These are phyloP conservation scores for Perdita meconis DNA, from an alignment of 2,888 invertebrate species.

Conservation along the genomic window DNA sequence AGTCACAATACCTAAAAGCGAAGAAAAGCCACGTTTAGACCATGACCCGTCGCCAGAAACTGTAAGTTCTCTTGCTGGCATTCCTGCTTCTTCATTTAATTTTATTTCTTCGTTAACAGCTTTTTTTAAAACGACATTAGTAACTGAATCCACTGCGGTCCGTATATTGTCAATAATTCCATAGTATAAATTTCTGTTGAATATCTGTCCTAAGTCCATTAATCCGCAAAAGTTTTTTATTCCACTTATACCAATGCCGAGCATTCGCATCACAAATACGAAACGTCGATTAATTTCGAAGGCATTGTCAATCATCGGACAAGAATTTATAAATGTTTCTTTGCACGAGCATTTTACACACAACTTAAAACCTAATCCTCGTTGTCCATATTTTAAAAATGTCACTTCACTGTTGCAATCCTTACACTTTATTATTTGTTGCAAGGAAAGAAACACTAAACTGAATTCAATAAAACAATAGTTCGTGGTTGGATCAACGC, in stretches of 20 bases:
- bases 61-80: not conserved
- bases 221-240: not conserved
- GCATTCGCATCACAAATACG: not conserved
- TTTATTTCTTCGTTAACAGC: not conserved
- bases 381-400: not conserved
- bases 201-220: not conserved
- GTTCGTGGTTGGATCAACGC: not conserved
- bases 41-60: not conserved
- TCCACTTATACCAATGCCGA: not conserved
- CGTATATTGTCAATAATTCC: not conserved
- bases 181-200: not conserved
- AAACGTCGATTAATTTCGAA: not conserved
- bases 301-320: not conserved
- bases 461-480: not conserved
- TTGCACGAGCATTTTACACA: not conserved
- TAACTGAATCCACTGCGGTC: not conserved
- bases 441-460: not conserved
- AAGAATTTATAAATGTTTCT: not conserved
- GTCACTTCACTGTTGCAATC: not conserved
- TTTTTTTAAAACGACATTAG: not conserved
- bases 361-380: not conserved
- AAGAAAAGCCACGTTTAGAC: not conserved
- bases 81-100: not conserved
- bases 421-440: not conserved
- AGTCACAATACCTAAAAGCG: not conserved